phyloP scores from a whole-genome alignment of 2,113 vertebrate species.

The Hydrochoerus hydrochaeris region DNA sequence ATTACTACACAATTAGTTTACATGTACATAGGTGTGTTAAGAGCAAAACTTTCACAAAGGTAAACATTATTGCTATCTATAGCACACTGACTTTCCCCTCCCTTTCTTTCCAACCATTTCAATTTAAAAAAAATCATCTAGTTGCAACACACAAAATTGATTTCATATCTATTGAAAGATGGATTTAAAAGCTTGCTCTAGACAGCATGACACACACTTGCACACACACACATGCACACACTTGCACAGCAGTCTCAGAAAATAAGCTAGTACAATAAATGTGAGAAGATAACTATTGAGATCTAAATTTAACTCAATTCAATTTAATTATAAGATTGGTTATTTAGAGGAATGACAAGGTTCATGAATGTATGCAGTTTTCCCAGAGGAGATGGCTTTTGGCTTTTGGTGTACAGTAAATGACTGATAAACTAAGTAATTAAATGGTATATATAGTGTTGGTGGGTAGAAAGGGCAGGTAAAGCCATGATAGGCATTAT shows the following conservation, averaged over 20 bases:
- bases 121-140: constrained; percentile 23
- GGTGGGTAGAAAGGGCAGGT: neutral
- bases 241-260: neutral
- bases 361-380: neutral
- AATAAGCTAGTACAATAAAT: neutral
- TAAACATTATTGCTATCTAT: neutral
- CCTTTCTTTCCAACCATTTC: neutral
- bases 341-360: neutral
- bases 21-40: neutral
- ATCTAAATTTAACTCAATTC: constrained; percentile 14
- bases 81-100: neutral
- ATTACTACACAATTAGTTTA: neutral
- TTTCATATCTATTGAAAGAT: constrained; percentile 36
- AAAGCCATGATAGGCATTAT: neutral
- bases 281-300: neutral
- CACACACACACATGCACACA: neutral
- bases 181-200: neutral
- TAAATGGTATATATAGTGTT: neutral
- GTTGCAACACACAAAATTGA: neutral
- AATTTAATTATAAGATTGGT: neutral
- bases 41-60: constrained; percentile 21
- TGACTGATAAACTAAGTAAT: neutral
- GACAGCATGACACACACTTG: neutral
- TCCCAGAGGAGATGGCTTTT: neutral
- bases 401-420: neutral